These are phyloP conservation scores for Steatocranus sp. DNA, from an alignment of 2,797 vertebrate species.

Conservation along the genomic window DNA sequence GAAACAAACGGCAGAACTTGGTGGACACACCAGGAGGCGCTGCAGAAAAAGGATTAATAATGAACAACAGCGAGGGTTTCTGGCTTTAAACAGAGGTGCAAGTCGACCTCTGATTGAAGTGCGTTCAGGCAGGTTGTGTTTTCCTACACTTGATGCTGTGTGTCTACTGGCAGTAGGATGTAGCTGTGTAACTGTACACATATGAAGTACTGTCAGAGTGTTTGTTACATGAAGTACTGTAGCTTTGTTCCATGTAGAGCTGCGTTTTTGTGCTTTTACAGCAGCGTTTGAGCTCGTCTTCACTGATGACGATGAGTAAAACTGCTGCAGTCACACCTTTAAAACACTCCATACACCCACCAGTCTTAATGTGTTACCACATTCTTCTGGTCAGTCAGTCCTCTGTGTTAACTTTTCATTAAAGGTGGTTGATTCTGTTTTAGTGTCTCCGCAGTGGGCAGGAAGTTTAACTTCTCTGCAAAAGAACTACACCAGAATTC, in stretches of 20 bases:
- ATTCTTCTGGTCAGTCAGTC: background rate
- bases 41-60: background rate
- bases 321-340: background rate
- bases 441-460: background rate
- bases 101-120: background rate
- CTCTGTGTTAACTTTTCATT: background rate
- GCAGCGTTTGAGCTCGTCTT: background rate
- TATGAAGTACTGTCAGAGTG: background rate
- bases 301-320: background rate
- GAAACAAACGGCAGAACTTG: background rate
- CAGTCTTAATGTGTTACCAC: background rate
- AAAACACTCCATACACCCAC: background rate
- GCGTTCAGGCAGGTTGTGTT: background rate
- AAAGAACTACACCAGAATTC: background rate
- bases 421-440: background rate
- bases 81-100: background rate
- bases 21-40: background rate
- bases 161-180: background rate
- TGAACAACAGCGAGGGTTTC: background rate
- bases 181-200: constrained; percentile 3
- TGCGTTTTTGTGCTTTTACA: background rate
- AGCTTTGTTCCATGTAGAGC: background rate
- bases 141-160: background rate
- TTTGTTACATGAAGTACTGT: constrained; percentile 14
- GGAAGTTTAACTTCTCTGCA: background rate